Conservation (phyloP, 2,888 invertebrate species). For the Amitus sp. region DNA sequence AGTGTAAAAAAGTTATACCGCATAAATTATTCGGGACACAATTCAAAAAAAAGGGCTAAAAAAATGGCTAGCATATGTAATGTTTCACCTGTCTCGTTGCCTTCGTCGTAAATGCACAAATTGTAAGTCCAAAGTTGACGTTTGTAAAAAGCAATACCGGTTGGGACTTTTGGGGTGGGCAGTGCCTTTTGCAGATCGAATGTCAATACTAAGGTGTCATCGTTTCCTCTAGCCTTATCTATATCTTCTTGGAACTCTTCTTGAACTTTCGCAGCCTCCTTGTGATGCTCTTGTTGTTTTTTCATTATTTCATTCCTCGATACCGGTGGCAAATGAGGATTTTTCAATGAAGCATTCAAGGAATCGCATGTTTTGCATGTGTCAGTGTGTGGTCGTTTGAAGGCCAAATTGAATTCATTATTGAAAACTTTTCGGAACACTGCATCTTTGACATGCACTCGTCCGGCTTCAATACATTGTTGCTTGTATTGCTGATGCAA, state of each 20-base stretch:
- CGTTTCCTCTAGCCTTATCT: background rate
- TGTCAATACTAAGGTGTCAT: slow-evolving; percentile 10
- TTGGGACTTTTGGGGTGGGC: background rate
- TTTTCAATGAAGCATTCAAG: background rate
- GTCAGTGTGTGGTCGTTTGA: slow-evolving; percentile 23
- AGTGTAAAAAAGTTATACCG: no score
- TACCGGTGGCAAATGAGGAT: background rate
- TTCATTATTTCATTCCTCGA: background rate
- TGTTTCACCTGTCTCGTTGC: background rate
- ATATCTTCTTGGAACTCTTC: background rate
- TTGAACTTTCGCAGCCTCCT: background rate
- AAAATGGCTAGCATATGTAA: background rate
- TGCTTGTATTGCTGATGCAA: slow-evolving; percentile 15
- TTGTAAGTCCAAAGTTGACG: slow-evolving; percentile 20
- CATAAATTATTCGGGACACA: no score
- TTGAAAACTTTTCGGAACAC: slow-evolving; percentile 27
- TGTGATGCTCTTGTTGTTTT: background rate
- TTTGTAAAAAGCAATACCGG: slow-evolving; percentile 2
- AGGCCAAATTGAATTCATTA: slow-evolving; percentile 21
- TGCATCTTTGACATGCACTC: no score
- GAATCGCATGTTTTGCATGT: slow-evolving; percentile 21
- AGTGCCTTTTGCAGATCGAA: slow-evolving; percentile 19
- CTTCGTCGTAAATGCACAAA: slow-evolving; percentile 12
- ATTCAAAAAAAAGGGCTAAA: no score
- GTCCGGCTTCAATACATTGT: no score